Conservation (phyloP, 2,888 invertebrate genomes). For the Osmoderma eremita region DNA sequence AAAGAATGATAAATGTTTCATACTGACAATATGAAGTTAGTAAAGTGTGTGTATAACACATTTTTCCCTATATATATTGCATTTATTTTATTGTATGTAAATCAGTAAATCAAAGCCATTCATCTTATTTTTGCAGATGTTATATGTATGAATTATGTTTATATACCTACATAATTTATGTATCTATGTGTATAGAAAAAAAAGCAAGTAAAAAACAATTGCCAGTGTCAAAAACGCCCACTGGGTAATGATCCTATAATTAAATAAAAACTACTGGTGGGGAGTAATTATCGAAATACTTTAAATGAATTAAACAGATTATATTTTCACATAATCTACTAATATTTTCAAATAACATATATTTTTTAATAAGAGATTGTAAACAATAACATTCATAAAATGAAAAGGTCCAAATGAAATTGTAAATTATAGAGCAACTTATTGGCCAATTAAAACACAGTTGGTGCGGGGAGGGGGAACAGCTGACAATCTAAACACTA, state of each 20-base stretch:
- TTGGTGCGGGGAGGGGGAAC: slow-evolving; percentile 58
- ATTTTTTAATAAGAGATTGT: neutral
- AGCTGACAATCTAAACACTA: slow-evolving; percentile 62
- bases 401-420: slow-evolving; percentile 23
- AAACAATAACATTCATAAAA: slow-evolving; percentile 19
- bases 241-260: slow-evolving; percentile 39
- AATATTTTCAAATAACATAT: slow-evolving; percentile 8
- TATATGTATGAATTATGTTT: too few relatives aligned
- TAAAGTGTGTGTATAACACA: too few relatives aligned
- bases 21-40: too few relatives aligned
- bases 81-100: too few relatives aligned
- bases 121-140: too few relatives aligned
- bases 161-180: too few relatives aligned
- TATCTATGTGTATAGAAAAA: neutral
- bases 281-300: slow-evolving; percentile 21
- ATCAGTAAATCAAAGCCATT: too few relatives aligned
- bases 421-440: slow-evolving; percentile 36
- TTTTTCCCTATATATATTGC: too few relatives aligned
- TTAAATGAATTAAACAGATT: slow-evolving; percentile 22
- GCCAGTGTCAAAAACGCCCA: slow-evolving; percentile 29
- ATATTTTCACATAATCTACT: neutral
- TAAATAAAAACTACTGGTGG: slow-evolving; percentile 38
- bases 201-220: slow-evolving; percentile 25
- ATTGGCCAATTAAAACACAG: slow-evolving; percentile 53
- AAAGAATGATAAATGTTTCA: too few relatives aligned